Evolutionary conservation across 1,140 invertebrate species (phyloP), one percentile per base, ranked within the genome.

Genomic region (Drosophila prosaltans): DNA sequence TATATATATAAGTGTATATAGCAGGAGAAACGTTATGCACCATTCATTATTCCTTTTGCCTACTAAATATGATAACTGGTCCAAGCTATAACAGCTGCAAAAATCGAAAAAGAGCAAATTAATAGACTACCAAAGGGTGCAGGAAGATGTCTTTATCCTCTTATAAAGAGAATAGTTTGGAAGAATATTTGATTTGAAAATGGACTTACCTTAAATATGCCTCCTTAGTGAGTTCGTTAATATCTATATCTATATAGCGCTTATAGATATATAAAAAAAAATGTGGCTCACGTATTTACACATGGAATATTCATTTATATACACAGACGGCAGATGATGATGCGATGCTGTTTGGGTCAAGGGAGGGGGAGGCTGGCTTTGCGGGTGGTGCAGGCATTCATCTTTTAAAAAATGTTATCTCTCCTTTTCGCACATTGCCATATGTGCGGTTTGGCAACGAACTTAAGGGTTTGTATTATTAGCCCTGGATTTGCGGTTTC

Each of bases 31-130:
- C 65, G 59, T 78, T 80, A 82, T 88, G 83, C 83, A 88, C 83
- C 83, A 88, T 88, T 89, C 84, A 88, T 88, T 89, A 76, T 72
- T 80, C 81, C 68, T 88, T n/a, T 88, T 89, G 77, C 77, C 84
- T 88, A 88, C 80, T 78, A 83, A 62, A 65, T 81, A 82, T 88
- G 84, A 86, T 86, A 88, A 88, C 84, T 88, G 83, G 84, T 88
- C 84, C 83, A 89, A 88, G 84, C 80, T 32, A 69, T 68, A 61
- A 65, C 65, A 78, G 66, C 83, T 88, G 63, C 2, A 57, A n/a
- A 7, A 43, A 16, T 16, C 16, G 16, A 16, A 45, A 2, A 21
- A 40, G 16, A 8, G 1, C 8, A n/a, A 40, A 16, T 9, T 32
- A 9, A 26, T 2, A 16, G 11, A 48, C 32, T 24, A 48, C 2